These are phyloP conservation scores for Crocidura indochinensis DNA, from an alignment of 2,797 vertebrate genomes.

Conservation along the genomic window DNA sequence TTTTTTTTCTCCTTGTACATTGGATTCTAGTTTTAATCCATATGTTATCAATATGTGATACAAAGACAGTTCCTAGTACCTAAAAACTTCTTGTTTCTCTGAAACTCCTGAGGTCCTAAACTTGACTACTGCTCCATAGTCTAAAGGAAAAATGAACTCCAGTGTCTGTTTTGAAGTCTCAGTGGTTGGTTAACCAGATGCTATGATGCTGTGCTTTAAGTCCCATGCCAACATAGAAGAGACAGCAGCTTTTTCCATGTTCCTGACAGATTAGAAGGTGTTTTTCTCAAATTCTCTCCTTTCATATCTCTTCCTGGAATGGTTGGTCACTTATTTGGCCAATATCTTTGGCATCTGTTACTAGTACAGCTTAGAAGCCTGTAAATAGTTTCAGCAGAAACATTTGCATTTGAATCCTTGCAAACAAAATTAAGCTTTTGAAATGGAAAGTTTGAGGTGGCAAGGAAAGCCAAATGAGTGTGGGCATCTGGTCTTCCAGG, in stretches of 20 bases:
- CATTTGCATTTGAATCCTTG: slow-evolving; percentile 79
- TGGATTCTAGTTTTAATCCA: slow-evolving; percentile 68
- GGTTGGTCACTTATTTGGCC: slow-evolving; percentile 79
- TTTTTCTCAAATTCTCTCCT: slow-evolving; percentile 73
- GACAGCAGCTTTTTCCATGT: slow-evolving; percentile 81
- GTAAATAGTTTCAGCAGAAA: slow-evolving; percentile 70
- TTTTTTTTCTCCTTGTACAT: slow-evolving; percentile 28
- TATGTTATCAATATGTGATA: slow-evolving; percentile 73
- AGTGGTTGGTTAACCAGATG: slow-evolving; percentile 70
- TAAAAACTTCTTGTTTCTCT: slow-evolving; percentile 79
- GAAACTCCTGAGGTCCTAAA: slow-evolving; percentile 69
- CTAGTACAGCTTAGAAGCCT: slow-evolving; percentile 66
- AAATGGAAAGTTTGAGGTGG: slow-evolving; percentile 68
- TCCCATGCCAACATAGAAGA: slow-evolving; percentile 58
- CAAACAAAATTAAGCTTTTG: slow-evolving; percentile 79
- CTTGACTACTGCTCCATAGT: slow-evolving; percentile 76
- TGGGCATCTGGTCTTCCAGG: slow-evolving; percentile 51
- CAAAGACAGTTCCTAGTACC: slow-evolving; percentile 73
- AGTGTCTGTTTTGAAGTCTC: slow-evolving; percentile 75
- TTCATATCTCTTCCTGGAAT: slow-evolving; percentile 81
- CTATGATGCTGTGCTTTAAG: slow-evolving; percentile 68
- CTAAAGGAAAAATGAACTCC: slow-evolving; percentile 74
- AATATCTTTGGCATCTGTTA: slow-evolving; percentile 73
- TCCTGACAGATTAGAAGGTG: slow-evolving; percentile 81
- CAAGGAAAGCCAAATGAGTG: slow-evolving; percentile 42